Conservation (phyloP, 2,113 vertebrate species). For the Anhinga rufa region DNA sequence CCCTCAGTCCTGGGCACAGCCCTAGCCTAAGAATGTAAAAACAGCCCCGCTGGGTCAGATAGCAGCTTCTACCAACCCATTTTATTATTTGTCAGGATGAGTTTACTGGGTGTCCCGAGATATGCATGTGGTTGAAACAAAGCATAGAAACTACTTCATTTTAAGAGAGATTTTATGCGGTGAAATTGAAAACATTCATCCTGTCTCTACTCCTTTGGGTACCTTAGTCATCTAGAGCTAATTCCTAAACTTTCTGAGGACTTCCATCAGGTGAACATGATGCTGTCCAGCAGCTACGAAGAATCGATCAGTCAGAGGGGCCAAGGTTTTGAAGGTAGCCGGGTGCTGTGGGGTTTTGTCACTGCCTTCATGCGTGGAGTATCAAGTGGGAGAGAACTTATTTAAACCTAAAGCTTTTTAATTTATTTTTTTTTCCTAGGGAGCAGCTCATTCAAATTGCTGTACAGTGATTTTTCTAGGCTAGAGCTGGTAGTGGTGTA, state of each 20-base stretch:
- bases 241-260: neutral
- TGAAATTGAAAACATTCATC: neutral
- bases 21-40: no score
- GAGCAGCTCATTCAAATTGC: neutral
- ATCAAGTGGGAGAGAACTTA: neutral
- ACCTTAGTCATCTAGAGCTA: neutral
- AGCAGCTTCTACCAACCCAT: neutral
- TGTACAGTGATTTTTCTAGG: neutral
- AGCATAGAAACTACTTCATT: neutral
- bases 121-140: fast-evolving
- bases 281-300: neutral
- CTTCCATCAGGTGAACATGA: fast-evolving
- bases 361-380: neutral
- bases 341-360: neutral
- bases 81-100: neutral
- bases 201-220: neutral
- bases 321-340: neutral
- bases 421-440: neutral
- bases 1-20: no score
- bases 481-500: neutral
- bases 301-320: neutral
- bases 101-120: neutral
- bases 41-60: fast-evolving
- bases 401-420: neutral
- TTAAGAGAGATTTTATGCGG: neutral